Evolutionary conservation across 2,797 vertebrate species (phyloP).

Genomic region (Coilia nasus): DNA sequence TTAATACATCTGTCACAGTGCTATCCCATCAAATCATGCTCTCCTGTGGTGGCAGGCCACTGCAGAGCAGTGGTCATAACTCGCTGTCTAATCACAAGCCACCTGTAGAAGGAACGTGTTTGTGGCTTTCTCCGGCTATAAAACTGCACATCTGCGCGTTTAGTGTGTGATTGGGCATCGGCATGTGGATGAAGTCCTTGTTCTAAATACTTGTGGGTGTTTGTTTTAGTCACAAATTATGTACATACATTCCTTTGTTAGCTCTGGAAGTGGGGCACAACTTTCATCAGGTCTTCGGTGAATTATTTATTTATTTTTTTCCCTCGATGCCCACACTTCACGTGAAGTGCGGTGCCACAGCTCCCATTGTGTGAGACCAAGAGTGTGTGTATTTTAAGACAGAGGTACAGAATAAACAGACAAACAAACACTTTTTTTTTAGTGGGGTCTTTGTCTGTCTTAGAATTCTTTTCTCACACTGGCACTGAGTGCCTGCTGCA

Average conservation of each 20-base stretch:
- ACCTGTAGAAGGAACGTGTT: neutral
- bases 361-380: neutral
- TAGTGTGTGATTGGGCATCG: neutral
- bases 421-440: conserved; percentile 24
- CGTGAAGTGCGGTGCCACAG: neutral
- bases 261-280: no score
- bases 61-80: neutral
- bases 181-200: neutral
- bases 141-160: neutral
- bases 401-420: conserved; percentile 2
- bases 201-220: neutral
- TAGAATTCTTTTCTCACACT: conserved; percentile 17
- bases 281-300: neutral
- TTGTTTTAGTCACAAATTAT: neutral
- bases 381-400: conserved; percentile 25
- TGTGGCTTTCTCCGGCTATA: neutral
- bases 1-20: neutral
- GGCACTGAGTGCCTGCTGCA: neutral
- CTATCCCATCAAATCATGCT: neutral
- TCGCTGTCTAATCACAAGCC: neutral
- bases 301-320: neutral
- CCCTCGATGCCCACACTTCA: neutral
- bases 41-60: neutral
- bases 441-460: conserved; percentile 13
- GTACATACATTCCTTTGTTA: neutral